Base-by-base conservation (phyloP, 2,888 invertebrate genomes). In the Apodemia hepburni region DNA sequence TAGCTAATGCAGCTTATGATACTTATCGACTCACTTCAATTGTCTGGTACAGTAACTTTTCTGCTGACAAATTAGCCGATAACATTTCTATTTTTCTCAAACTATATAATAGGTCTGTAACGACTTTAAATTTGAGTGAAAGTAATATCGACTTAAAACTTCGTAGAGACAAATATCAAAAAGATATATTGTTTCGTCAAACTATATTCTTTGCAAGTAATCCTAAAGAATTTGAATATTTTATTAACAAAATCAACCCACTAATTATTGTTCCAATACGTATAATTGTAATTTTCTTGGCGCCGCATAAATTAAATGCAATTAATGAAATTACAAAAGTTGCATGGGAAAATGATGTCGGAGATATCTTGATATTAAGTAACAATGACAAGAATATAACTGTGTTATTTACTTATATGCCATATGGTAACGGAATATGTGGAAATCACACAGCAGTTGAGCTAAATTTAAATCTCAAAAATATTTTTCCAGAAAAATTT, bases 401-500 rank as follows among this genome's bases (percentile, higher is more conserved):
- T 7, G 68, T 63, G 4, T 17, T 79, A 2, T 72, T 74, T 4
- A 84, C 84, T 0, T 84, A 77, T 67, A 75, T 73, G 63, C 86
- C 86, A 3, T 80, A 80, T 60, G 71, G 66, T 9, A 66, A 73
- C 5, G 75, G 73, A 15, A 64, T 64, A 17, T 87, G 86, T 68
- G 73, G 67, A 2, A 75, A 83, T 62, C 69, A 69, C 27, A 70
- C 71, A 8, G 77, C 83, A 2, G 69, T 80, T 3, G 45, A 61
- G 59, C 58, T 82, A 45, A 69, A 71, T 5, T 8, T 51, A 17
- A 64, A 72, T 7, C 59, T 29, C 17, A 62, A 68, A 22, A 65
- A 70, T 9, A 68, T 75, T 45, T 84, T 82, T 70, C 75, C 77
- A 3, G 75, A 69, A 47, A 87, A 85, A 66, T 82, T 76, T 62